These are phyloP conservation scores for Pelmatolapia mariae DNA, from an alignment of 2,113 vertebrate genomes.

Conservation along the genomic window DNA sequence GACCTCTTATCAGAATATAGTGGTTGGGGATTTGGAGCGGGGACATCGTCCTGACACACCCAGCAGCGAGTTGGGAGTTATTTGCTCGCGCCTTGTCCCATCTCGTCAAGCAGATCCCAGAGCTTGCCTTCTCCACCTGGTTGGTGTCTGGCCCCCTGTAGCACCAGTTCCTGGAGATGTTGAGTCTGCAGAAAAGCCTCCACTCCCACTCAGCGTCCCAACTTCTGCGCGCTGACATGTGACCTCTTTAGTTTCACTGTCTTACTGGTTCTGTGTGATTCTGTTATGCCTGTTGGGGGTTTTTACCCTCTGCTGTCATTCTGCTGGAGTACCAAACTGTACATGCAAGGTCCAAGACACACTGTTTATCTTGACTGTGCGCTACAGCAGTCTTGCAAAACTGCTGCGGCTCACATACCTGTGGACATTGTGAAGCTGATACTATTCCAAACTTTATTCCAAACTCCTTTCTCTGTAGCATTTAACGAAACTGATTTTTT, in stretches of 20 bases:
- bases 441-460: background rate
- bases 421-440: background rate
- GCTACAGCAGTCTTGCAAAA: background rate
- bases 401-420: background rate
- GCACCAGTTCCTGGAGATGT: too few relatives aligned
- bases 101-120: background rate
- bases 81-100: background rate
- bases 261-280: background rate
- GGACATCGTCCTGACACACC: background rate
- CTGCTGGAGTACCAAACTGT: background rate
- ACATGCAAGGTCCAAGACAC: background rate
- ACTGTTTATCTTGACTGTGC: background rate
- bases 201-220: background rate
- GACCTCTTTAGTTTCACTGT: background rate
- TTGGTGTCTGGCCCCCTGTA: background rate
- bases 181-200: background rate
- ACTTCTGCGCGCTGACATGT: background rate
- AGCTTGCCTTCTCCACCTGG: background rate
- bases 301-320: background rate
- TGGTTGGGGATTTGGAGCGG: background rate
- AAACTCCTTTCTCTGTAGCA: background rate
- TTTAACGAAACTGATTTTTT: background rate
- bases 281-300: background rate
- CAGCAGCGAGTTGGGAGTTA: background rate
- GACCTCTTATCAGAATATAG: background rate